phyloP scores from a whole-genome alignment of 2,888 invertebrate genomes.

The Metellina segmentata region DNA sequence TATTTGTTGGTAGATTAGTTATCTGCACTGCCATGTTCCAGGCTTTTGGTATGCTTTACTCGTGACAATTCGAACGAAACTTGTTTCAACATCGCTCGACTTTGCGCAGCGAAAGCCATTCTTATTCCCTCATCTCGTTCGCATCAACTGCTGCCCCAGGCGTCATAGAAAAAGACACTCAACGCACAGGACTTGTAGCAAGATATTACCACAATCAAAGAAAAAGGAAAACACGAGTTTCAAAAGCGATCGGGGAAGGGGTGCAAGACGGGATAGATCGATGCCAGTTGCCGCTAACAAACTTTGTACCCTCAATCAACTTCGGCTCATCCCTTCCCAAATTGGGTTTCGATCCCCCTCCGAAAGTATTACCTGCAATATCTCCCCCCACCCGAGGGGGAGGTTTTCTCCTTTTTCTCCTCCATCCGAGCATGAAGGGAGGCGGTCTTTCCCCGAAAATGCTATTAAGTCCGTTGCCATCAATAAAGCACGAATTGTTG shows the following conservation, averaged over 20 bases:
- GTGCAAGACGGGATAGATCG: slow-evolving; percentile 15
- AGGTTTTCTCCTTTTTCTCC: slow-evolving; percentile 2
- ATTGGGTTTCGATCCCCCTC: slow-evolving; percentile 58
- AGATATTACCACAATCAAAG: slow-evolving; percentile 23
- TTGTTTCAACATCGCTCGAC: too few species aligned
- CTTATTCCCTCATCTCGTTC: too few species aligned
- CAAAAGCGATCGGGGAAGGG: slow-evolving; percentile 26
- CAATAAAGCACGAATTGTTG: slow-evolving; percentile 76
- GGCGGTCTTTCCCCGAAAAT: slow-evolving; percentile 63
- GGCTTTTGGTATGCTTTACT: too few species aligned
- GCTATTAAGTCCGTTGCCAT: slow-evolving; percentile 74
- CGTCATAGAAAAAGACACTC: too few species aligned
- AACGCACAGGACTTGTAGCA: too few species aligned
- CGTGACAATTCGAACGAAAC: too few species aligned
- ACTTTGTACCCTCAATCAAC: slow-evolving; percentile 74
- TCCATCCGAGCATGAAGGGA: slow-evolving; percentile 32
- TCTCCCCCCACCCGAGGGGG: slow-evolving; percentile 4
- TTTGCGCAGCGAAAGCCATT: too few species aligned
- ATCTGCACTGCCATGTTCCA: too few species aligned
- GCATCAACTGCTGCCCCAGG: too few species aligned
- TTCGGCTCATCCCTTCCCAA: slow-evolving; percentile 56
- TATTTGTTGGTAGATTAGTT: too few species aligned
- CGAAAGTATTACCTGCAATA: slow-evolving; percentile 67
- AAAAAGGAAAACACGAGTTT: slow-evolving; percentile 23
- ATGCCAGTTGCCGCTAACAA: slow-evolving; percentile 65